Evolutionary conservation across 1,140 invertebrate genomes (phyloP).

Genomic region (Monochamus saltuarius): DNA sequence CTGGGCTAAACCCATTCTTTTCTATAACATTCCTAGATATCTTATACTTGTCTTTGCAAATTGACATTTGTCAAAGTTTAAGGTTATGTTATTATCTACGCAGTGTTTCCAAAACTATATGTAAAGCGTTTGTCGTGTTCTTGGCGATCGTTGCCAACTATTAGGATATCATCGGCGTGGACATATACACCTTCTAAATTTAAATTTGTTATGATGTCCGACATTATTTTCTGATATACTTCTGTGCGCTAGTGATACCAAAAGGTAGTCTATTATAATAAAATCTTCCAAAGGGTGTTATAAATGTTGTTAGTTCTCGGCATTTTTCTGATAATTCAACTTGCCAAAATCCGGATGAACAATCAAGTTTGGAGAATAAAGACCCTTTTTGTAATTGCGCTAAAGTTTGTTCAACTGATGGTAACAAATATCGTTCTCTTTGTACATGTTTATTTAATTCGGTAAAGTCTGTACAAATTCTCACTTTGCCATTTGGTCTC

Average conservation of each 20-base stretch:
- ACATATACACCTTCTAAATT: neutral
- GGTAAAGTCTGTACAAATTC: neutral
- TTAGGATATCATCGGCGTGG: neutral
- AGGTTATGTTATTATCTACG: neutral
- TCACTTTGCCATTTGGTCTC: neutral
- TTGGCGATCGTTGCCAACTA: neutral
- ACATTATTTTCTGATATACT: constrained; percentile 2
- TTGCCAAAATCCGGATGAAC: neutral
- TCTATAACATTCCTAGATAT: neutral
- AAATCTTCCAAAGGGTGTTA: constrained; percentile 14
- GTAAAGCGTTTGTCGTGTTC: neutral
- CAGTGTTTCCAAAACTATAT: neutral
- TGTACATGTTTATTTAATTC: neutral
- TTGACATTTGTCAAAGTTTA: neutral
- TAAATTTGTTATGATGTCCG: neutral
- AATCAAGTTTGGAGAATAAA: neutral
- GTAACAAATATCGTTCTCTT: neutral
- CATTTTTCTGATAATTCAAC: neutral
- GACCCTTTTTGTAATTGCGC: neutral
- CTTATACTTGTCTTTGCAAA: neutral
- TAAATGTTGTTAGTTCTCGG: constrained; percentile 1
- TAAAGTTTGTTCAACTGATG: neutral
- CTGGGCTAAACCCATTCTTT: neutral
- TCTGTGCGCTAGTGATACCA: constrained; percentile 9
- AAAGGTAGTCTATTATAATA: neutral